A percentile compares a stretch with the other conserved stretches of the same genome.
Evolutionary conservation across 2,113 vertebrate genomes (phyloP).

Genomic region (Carassius auratus): DNA sequence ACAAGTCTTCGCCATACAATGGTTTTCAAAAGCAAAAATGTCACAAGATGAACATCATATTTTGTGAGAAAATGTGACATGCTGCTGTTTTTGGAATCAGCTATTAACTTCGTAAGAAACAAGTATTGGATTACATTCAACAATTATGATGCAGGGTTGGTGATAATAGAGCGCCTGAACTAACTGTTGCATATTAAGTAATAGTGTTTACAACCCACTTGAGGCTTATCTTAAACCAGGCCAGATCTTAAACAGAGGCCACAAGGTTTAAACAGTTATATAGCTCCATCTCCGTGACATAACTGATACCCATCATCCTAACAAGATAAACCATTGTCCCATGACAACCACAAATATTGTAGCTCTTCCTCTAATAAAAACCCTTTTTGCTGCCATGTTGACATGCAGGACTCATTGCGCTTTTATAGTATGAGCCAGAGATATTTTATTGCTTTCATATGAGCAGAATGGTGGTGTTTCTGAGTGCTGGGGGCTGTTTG

Average conservation of each 20-base stretch:
- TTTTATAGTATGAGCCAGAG: slow-evolving; percentile 37
- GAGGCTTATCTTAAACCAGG: background rate
- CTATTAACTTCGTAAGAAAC: too few species aligned
- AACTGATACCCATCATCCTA: slow-evolving; percentile 20
- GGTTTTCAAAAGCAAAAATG: too few species aligned
- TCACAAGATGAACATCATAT: too few species aligned
- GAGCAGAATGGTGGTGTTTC: slow-evolving; percentile 61
- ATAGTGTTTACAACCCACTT: slow-evolving; percentile 4
- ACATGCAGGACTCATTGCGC: slow-evolving; percentile 8
- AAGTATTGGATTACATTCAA: too few species aligned
- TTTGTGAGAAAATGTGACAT: too few species aligned
- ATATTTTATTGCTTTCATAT: slow-evolving; percentile 62
- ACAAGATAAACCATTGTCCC: slow-evolving; percentile 22
- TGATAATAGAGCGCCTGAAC: background rate
- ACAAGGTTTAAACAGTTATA: background rate
- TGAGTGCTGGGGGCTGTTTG: slow-evolving; percentile 61
- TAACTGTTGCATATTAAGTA: slow-evolving; percentile 12
- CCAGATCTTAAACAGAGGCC: slow-evolving; percentile 13
- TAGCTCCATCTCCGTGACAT: background rate
- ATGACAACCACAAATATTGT: slow-evolving; percentile 17
- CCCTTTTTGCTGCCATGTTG: background rate
- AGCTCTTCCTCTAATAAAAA: slow-evolving; percentile 16
- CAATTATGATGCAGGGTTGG: too few species aligned
- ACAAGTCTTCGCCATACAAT: too few species aligned
- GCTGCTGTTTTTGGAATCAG: too few species aligned